These are phyloP conservation scores for Callyntrura sp. DNA, from an alignment of 2,888 invertebrate species.

Conservation along the genomic window DNA sequence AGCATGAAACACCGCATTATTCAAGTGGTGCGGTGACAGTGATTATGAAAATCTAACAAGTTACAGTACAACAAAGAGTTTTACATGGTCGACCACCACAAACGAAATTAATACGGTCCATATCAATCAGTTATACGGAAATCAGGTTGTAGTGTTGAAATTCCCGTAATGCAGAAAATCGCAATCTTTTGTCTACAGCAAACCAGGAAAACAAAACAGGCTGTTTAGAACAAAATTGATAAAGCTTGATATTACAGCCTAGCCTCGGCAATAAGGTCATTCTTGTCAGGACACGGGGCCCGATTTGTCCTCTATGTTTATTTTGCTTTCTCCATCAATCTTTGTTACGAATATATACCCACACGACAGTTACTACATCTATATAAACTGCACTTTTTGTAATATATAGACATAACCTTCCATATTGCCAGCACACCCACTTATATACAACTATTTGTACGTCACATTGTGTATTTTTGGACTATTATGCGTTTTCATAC, in stretches of 20 bases:
- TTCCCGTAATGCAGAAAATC: no score
- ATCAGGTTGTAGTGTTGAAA: no score
- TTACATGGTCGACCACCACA: no score
- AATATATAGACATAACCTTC: background rate
- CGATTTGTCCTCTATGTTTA: slow-evolving; percentile 58
- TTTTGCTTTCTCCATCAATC: slow-evolving; percentile 46
- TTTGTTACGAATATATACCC: slow-evolving; percentile 11
- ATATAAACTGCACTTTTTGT: no score
- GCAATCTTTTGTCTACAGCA: slow-evolving; percentile 81
- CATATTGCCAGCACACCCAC: background rate
- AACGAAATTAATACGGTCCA: no score
- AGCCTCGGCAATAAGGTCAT: slow-evolving; percentile 58
- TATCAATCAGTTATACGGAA: no score
- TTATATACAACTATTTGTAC: background rate
- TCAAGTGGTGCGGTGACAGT: no score
- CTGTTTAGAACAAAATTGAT: slow-evolving; percentile 84
- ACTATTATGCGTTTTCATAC: background rate
- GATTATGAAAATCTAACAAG: no score
- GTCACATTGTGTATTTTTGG: no score
- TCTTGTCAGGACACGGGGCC: no score
- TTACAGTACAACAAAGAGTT: no score
- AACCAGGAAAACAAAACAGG: slow-evolving; percentile 84
- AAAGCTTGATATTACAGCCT: slow-evolving; percentile 83
- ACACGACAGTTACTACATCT: background rate
- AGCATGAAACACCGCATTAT: no score